Evolutionary conservation across 2,888 invertebrate species (phyloP), one percentile per base, ranked within the genome.

Genomic region (Dastarcus helophoroides): DNA sequence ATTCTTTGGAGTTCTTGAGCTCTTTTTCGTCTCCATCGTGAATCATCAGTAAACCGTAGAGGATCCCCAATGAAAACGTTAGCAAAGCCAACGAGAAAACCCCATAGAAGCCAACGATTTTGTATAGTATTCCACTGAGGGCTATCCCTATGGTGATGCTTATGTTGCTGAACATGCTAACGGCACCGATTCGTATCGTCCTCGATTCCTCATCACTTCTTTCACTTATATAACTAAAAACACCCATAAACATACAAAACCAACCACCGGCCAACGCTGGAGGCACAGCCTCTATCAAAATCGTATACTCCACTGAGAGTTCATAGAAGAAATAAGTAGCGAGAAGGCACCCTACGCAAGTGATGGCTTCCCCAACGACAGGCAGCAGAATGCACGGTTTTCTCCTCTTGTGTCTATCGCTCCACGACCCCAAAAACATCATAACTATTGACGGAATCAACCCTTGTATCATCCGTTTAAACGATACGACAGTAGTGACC

Each of bases 161-260:
- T 13, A 71, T 43, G 2, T 67, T 66, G 13, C 65, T 64, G 34
- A 71, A 65, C 3, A 69, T 58, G 29, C 66, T 68, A 3, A 69
- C 60, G 17, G 76, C 58, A 1, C 74, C 74, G 2, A 78, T 67
- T 39, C 76, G 56, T 22, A 68, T 62, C 0, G 76, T 76, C 36
- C 75, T 65, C 0, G 60, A 60, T 38, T 69, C 60, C 12, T 64
- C 60, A 33, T 60, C 61, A 1, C 73, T 69, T 4, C 73, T 64
- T 36, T 73, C 71, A 47, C 72, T 65, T 1, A 77, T 65, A 42
- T 74, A 76, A 36, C 69, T 69, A 58, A 73, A 69, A 24, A 69
- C 62, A 19, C 70, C 68, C 64, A 71, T 65, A 32, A 67, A 68
- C 12, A 65, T 64, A 1, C 65, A 59, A n/a, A 68, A 63, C 68